These are phyloP conservation scores for Prunella himalayana DNA, from an alignment of 2,113 vertebrate genomes.

Conservation along the genomic window DNA sequence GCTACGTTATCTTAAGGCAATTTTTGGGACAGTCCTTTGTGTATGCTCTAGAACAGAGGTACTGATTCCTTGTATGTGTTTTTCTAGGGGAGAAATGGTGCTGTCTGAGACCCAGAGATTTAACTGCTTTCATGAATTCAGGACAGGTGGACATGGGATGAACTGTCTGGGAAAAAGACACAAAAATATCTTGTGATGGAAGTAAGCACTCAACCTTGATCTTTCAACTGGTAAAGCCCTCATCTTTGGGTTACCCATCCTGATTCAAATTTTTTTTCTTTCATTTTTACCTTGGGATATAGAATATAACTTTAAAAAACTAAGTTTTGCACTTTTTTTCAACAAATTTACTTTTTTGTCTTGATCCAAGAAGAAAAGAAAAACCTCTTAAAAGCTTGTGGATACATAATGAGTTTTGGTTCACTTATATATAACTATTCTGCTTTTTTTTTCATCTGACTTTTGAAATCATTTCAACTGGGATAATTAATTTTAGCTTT, in stretches of 20 bases:
- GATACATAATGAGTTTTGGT: not conserved
- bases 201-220: accelerated
- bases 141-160: not conserved
- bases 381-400: not conserved
- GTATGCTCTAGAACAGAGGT: not conserved
- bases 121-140: not conserved
- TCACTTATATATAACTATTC: not conserved
- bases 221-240: not conserved
- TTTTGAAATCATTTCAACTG: not conserved
- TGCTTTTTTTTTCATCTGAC: not conserved
- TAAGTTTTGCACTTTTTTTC: not conserved
- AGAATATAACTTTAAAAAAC: not conserved
- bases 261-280: not conserved
- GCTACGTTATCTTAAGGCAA: too few relatives aligned
- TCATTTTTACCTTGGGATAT: not conserved
- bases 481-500: not conserved
- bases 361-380: not conserved
- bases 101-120: not conserved
- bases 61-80: not conserved
- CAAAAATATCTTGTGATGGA: not conserved
- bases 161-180: not conserved
- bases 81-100: not conserved
- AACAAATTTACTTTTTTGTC: not conserved
- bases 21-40: not conserved
- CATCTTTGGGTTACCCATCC: not conserved